These are phyloP conservation scores for Mormyrus hasselquistii DNA, from an alignment of 2,797 vertebrate species.

Conservation along the genomic window DNA sequence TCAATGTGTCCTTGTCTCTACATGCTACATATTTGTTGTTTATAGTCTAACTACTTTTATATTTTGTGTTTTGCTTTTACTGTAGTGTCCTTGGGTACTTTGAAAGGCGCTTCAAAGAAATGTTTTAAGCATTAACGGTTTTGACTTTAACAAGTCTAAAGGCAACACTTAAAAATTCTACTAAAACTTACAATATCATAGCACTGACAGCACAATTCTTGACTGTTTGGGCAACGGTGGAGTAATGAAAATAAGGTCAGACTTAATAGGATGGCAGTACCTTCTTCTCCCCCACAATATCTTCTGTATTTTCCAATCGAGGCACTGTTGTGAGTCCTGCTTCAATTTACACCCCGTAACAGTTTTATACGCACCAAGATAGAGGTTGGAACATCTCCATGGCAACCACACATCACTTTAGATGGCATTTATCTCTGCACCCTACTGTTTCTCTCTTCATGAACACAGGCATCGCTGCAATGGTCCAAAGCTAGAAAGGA, in stretches of 20 bases:
- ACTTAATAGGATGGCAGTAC: neutral
- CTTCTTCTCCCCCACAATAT: neutral
- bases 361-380: neutral
- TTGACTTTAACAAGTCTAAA: neutral
- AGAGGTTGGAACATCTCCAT: slow-evolving; percentile 9
- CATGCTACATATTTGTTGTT: no score
- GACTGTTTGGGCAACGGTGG: neutral
- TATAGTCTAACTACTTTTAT: no score
- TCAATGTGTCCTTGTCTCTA: no score
- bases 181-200: neutral
- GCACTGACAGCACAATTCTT: neutral
- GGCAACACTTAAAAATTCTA: neutral
- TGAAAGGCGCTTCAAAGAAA: no score
- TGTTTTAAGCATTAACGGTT: neutral
- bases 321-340: neutral
- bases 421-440: neutral
- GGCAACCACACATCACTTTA: slow-evolving; percentile 17
- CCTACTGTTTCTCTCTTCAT: neutral
- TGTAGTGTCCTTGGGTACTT: no score
- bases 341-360: slow-evolving; percentile 16
- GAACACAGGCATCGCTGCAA: neutral
- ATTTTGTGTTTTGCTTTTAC: no score
- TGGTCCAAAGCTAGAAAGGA: neutral
- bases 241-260: slow-evolving; percentile 1
- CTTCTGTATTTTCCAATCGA: neutral